Base-by-base conservation (phyloP, 2,113 vertebrate species). In the Macquaria ambigua region DNA sequence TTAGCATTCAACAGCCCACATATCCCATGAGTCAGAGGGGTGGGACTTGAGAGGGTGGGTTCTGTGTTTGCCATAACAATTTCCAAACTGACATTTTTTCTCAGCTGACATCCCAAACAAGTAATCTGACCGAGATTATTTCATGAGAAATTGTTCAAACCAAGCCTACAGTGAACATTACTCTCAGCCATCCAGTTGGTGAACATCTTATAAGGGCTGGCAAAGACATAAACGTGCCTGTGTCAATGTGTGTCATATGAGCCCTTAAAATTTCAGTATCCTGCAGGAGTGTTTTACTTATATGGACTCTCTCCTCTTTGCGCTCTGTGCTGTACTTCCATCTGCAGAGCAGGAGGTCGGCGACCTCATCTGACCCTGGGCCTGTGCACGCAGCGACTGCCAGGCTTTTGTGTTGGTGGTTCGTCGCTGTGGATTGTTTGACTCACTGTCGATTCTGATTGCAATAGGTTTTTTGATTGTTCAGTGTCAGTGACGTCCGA, bases 401-500 rank as follows among this genome's bases (percentile, higher is more conserved):
- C 67, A 3, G 67, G 81, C 68, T 41, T 91, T 87, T 91, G 89
- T 92, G 66, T 77, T 48, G 64, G 18, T 12, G 15, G 52, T 56
- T 23, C 0, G 64, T 67, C n/a, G 18, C 39, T 63, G 77, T 21
- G 74, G 72, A 84, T 90, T 85, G 83, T 88, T 85, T 81, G 70
- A 82, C 76, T 59, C 67, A 0, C 82, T 52, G 75, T 79, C 68
- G 15, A 20, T 82, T 81, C 76, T 90, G 87, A 89, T 88, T 68
- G 80, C 67, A 84, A 50, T 77, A 43, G 74, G 78, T 79, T 85
- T 90, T 86, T 89, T 66, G 74, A 87, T 93, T 93, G 91, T 93
- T 84, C 25, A 0, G 76, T 56, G 50, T 84, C 82, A 0, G 80
- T 90, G 89, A 82, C 41, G 37, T 84, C n/a, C 1, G 43, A 62